These are phyloP conservation scores for Malachius bipustulatus DNA, from an alignment of 2,888 invertebrate species.

Conservation along the genomic window DNA sequence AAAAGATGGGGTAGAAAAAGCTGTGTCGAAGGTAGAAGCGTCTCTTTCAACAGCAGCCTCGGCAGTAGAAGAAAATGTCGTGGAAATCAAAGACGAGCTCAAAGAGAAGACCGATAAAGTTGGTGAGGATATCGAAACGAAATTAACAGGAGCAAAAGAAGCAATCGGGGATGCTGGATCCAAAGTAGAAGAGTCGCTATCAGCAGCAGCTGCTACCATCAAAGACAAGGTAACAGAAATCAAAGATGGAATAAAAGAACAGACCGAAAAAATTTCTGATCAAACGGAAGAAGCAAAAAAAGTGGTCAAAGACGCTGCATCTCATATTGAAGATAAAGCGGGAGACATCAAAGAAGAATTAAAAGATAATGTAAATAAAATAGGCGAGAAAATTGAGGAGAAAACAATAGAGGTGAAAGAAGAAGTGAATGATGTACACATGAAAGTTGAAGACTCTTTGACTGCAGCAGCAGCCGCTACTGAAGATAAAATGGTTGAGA, in stretches of 20 bases:
- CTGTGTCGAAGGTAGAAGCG: constrained; percentile 4
- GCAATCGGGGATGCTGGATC: constrained; percentile 7
- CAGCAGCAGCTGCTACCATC: no score
- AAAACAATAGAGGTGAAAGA: constrained; percentile 7
- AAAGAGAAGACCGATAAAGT: constrained; percentile 6
- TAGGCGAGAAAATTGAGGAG: constrained; percentile 8
- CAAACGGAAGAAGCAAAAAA: constrained; percentile 10
- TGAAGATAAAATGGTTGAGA: no score
- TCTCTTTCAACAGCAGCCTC: neutral
- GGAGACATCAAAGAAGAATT: constrained; percentile 8
- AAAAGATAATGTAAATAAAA: constrained; percentile 15
- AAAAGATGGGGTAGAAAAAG: constrained; percentile 13
- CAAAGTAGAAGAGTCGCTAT: constrained; percentile 8
- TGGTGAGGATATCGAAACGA: constrained; percentile 1
- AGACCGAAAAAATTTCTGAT: constrained; percentile 9
- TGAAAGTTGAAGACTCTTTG: no score
- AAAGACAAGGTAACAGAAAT: no score
- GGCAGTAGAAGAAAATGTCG: constrained; percentile 6
- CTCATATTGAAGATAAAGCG: constrained; percentile 9
- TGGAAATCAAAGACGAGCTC: constrained; percentile 19
- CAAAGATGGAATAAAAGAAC: no score
- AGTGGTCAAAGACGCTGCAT: constrained; percentile 9
- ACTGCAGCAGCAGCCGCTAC: no score
- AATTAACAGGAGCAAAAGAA: constrained; percentile 4
- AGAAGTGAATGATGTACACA: constrained; percentile 1